These are phyloP conservation scores for Diachasma alloeum DNA, from an alignment of 1,140 invertebrate species.

Conservation along the genomic window DNA sequence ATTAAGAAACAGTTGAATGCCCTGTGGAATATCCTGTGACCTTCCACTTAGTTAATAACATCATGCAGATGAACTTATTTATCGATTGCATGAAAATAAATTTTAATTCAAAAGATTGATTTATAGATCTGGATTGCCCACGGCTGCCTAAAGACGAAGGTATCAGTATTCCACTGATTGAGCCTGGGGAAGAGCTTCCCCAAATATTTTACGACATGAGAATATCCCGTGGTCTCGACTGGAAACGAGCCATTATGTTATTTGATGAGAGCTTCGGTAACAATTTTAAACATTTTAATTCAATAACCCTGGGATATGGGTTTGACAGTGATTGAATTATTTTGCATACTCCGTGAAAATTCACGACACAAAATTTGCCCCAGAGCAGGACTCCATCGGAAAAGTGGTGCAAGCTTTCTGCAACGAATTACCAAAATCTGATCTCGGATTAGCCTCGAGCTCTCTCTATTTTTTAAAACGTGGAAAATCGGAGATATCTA, in stretches of 20 bases:
- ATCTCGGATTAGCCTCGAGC: conserved; percentile 62
- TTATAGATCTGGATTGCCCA: conserved; percentile 75
- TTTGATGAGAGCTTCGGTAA: conserved; percentile 77
- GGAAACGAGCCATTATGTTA: conserved; percentile 75
- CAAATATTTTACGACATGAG: conserved; percentile 79
- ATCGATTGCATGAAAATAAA: too few relatives aligned
- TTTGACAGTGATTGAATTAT: neutral
- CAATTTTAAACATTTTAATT: neutral
- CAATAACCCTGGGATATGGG: neutral
- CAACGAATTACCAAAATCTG: conserved; percentile 55
- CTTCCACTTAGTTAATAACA: too few relatives aligned
- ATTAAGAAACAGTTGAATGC: too few relatives aligned
- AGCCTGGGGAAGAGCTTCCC: conserved; percentile 73
- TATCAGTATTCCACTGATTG: conserved; percentile 74
- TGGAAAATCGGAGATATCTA: conserved; percentile 60
- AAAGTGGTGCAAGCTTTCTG: conserved; percentile 69
- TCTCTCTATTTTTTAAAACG: conserved; percentile 68
- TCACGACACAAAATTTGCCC: neutral
- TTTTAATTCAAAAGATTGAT: neutral
- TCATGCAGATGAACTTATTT: too few relatives aligned
- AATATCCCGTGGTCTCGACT: conserved; percentile 68
- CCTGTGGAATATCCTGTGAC: too few relatives aligned
- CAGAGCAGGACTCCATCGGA: conserved; percentile 69
- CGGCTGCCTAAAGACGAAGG: conserved; percentile 71
- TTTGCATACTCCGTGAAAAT: neutral